Evolutionary conservation across 2,888 invertebrate species (phyloP), one percentile per base, ranked within the genome.

Genomic region (Holacanthella duospinosa): DNA sequence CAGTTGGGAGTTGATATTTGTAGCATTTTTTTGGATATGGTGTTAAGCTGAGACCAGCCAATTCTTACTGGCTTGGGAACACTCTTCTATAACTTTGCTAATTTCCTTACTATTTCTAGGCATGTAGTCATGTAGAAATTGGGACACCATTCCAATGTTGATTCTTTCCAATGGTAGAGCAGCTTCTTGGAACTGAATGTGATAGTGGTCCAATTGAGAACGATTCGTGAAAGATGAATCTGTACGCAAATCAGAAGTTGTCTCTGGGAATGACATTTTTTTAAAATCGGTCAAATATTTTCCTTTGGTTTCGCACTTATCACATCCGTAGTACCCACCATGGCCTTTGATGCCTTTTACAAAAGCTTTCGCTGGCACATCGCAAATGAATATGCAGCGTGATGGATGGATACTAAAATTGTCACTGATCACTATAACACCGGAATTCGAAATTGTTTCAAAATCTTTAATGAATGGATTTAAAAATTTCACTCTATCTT

Each of bases 331-430:
- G 26, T 29, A 63, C 9, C 59, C 63, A 6, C 9, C 24, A 26
- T 63, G 59, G 3, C 62, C 62, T 59, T 60, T 62, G 4, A 26
- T 54, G 19, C 59, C 19, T 53, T 16, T 25, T n/a, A 63, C 19
- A 43, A 53, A 63, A 4, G 59, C 28, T 29, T 26, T 48, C 1
- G 63, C 63, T 3, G 63, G 63, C 6, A 28, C 53, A 29, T 63
- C 59, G 21, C 53, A 60, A 2, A 60, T 53, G 60, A 48, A 36
- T n/a, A n/a, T n/a, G n/a, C n/a, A n/a, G n/a, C n/a, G n/a, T n/a
- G n/a, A n/a, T n/a, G n/a, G n/a, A n/a, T n/a, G n/a, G n/a, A n/a
- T n/a, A n/a, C n/a, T n/a, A n/a, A n/a, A n/a, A n/a, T n/a, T n/a
- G n/a, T n/a, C n/a, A n/a, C n/a, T n/a, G n/a, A n/a, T n/a, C n/a